Conservation (phyloP, 2,888 invertebrate genomes). For the Nipponacmea schrenckii region DNA sequence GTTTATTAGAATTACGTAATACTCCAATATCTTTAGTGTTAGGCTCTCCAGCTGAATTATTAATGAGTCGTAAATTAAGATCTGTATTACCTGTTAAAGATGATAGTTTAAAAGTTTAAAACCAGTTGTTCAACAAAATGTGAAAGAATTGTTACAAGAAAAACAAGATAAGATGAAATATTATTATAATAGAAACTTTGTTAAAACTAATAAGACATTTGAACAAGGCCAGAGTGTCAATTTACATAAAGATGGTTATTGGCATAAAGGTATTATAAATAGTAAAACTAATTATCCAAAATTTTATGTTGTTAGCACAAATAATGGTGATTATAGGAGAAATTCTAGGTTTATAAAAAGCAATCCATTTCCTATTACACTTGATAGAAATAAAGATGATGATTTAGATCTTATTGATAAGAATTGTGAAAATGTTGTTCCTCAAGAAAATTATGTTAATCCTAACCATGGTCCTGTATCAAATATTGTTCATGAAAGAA, state of each 20-base stretch:
- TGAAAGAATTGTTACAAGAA: neutral
- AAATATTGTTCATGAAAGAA: neutral
- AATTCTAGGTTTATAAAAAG: no score
- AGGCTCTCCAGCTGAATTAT: neutral
- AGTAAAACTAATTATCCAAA: neutral
- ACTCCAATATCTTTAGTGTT: neutral
- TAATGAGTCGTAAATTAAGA: slow-evolving; percentile 3
- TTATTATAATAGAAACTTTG: neutral
- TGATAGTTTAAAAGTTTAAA: no score
- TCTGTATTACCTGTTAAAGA: neutral
- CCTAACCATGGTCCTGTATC: neutral
- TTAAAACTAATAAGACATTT: neutral
- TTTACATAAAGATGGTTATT: neutral
- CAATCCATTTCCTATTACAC: no score
- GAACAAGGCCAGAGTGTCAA: neutral
- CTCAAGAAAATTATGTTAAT: no score
- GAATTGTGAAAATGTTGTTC: no score
- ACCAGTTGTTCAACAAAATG: neutral
- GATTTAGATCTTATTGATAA: no score
- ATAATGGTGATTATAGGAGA: neutral
- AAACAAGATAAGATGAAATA: slow-evolving; percentile 3
- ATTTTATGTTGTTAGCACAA: neutral
- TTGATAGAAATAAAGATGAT: no score
- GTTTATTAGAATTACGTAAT: neutral
- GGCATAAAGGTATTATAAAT: neutral